phyloP scores from a whole-genome alignment of 2,888 invertebrate species.

The Pedicia rivosa region DNA sequence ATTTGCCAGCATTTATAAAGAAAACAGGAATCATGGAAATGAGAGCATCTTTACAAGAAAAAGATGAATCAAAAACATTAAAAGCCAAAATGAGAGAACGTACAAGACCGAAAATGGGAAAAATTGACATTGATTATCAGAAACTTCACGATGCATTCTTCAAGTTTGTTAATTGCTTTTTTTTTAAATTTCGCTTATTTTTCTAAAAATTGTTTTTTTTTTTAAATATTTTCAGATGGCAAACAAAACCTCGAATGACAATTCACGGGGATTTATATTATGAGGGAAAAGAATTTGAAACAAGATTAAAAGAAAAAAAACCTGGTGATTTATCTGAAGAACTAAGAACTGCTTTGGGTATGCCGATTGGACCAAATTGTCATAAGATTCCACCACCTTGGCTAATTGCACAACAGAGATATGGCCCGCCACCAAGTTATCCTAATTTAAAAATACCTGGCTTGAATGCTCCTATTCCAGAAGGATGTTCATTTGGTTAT shows the following conservation, averaged over 20 bases:
- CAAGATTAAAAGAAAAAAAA: conserved; percentile 92
- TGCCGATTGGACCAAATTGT: conserved; percentile 93
- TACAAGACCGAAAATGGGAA: conserved; percentile 92
- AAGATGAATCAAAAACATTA: conserved; percentile 85
- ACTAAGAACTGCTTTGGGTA: conserved; percentile 87
- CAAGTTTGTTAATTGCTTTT: conserved; percentile 38
- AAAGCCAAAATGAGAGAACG: conserved; percentile 97
- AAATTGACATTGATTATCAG: conserved; percentile 99
- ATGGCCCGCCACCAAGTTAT: conserved; percentile 98
- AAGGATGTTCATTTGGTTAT: conserved; percentile 94
- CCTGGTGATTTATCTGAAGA: conserved; percentile 96
- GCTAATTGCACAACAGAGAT: conserved; percentile 53
- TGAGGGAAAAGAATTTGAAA: conserved; percentile 98
- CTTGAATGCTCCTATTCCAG: conserved; percentile 95
- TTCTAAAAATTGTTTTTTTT: background rate
- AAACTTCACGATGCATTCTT: conserved; percentile 99
- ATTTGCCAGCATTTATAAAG: conserved; percentile 96
- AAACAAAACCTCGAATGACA: conserved; percentile 97
- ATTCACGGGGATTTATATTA: conserved; percentile 98
- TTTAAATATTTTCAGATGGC: conserved; percentile 52
- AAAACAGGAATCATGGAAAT: conserved; percentile 99
- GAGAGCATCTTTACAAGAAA: conserved; percentile 95
- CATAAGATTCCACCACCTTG: conserved; percentile 87
- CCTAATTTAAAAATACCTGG: conserved; percentile 97
- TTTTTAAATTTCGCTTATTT: background rate